phyloP scores from a whole-genome alignment of 2,113 vertebrate species.

The Columba janthina region DNA sequence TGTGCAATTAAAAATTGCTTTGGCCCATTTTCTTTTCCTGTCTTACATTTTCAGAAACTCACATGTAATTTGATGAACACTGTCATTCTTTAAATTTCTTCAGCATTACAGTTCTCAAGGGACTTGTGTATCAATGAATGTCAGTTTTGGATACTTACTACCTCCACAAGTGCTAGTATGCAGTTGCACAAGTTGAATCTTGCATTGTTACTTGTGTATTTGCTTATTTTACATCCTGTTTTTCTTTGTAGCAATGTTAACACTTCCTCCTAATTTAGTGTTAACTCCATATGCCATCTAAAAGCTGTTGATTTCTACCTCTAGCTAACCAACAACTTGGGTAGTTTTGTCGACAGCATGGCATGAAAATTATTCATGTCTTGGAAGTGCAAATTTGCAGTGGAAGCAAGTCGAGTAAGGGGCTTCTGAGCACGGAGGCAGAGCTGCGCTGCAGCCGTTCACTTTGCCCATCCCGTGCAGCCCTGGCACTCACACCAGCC shows the following conservation, averaged over 20 bases:
- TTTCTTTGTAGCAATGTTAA: neutral
- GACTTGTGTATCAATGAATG: neutral
- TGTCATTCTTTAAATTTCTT: constrained; percentile 44
- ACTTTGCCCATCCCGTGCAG: neutral
- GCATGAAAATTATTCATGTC: neutral
- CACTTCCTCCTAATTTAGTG: neutral
- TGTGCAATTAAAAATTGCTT: constrained; percentile 32
- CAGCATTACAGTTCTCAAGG: constrained; percentile 2
- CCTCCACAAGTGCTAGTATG: neutral
- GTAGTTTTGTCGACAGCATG: neutral
- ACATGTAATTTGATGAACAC: constrained; percentile 19
- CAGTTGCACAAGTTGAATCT: neutral
- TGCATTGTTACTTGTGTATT: neutral
- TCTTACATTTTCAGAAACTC: constrained; percentile 15
- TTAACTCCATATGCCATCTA: neutral
- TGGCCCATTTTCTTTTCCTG: constrained; percentile 33
- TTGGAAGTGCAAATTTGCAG: neutral
- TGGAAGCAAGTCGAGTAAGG: neutral
- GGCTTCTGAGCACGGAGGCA: neutral
- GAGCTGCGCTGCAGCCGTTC: neutral
- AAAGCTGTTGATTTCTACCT: neutral
- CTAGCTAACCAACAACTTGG: neutral
- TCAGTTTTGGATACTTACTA: constrained; percentile 10
- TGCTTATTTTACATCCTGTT: neutral
- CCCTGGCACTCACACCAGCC: neutral